Conservation (phyloP, 2,113 vertebrate species). For the Ginglymostoma cirratum region DNA sequence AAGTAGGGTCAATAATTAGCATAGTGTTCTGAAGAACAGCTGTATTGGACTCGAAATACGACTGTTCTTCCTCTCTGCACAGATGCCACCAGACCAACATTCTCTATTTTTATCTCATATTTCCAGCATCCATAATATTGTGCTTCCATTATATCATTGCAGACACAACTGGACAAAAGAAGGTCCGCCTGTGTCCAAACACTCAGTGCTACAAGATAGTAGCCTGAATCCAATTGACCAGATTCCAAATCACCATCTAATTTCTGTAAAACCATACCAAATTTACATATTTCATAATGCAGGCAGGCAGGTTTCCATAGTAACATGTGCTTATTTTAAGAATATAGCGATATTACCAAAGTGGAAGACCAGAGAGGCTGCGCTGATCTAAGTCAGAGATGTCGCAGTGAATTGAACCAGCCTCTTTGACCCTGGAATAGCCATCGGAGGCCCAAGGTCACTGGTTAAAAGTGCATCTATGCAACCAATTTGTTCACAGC, state of each 20-base stretch:
- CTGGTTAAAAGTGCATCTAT: not conserved
- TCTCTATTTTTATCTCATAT: too few relatives aligned
- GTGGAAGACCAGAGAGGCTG: not conserved
- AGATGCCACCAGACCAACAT: too few relatives aligned
- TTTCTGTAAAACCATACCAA: not conserved
- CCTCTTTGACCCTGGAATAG: not conserved
- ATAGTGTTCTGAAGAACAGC: too few relatives aligned
- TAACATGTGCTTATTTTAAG: not conserved
- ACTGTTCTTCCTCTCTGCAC: too few relatives aligned
- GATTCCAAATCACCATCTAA: not conserved
- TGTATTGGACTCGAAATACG: too few relatives aligned
- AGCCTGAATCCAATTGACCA: not conserved
- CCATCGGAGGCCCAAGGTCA: not conserved
- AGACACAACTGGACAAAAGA: not conserved
- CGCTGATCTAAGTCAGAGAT: not conserved
- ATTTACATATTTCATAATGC: slow-evolving; percentile 28
- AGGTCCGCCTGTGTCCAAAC: not conserved
- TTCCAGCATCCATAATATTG: too few relatives aligned
- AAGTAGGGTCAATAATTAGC: too few relatives aligned
- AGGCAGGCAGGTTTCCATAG: slow-evolving; percentile 21
- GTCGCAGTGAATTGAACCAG: not conserved
- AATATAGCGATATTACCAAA: not conserved
- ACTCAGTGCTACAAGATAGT: not conserved
- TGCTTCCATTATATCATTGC: not conserved
- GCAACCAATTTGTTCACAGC: not conserved